Percentiles rank a stretch among this genome's conserved stretches.
phyloP scores from a whole-genome alignment of 1,140 invertebrate genomes.

The Drosophila nikananu region DNA sequence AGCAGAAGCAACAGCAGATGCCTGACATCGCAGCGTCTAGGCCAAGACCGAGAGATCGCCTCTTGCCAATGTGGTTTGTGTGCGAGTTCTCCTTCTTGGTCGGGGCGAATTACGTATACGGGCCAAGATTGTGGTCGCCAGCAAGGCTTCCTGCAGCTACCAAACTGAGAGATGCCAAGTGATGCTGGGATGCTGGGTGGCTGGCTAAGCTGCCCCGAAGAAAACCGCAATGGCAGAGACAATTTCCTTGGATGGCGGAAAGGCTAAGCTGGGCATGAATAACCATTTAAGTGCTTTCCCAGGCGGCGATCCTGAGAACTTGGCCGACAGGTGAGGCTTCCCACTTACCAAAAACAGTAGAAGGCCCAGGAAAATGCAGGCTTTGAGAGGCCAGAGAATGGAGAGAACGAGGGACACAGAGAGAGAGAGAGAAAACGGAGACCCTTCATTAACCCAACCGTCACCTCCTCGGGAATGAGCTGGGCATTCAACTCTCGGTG shows the following conservation, averaged over 20 bases:
- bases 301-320: slow-evolving; percentile 77
- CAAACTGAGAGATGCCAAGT: slow-evolving; percentile 18
- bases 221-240: slow-evolving; percentile 62
- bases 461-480: slow-evolving; percentile 19
- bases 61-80: slow-evolving; percentile 46
- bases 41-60: slow-evolving; percentile 13
- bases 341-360: slow-evolving; percentile 45
- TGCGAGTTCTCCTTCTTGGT: slow-evolving; percentile 77
- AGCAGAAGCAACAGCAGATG: slow-evolving; percentile 53
- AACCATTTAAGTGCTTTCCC: slow-evolving; percentile 82
- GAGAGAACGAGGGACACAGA: neutral
- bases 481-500: slow-evolving; percentile 71
- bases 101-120: slow-evolving; percentile 77
- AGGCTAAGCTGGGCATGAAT: slow-evolving; percentile 73
- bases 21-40: slow-evolving; percentile 66
- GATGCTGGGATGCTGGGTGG: neutral
- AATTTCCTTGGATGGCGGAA: slow-evolving; percentile 72
- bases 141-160: slow-evolving; percentile 65
- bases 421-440: slow-evolving; percentile 23
- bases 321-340: slow-evolving; percentile 67
- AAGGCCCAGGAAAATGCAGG: slow-evolving; percentile 13
- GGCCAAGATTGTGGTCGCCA: slow-evolving; percentile 64
- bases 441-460: slow-evolving; percentile 75
- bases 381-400: slow-evolving; percentile 6
- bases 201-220: neutral